Conservation (phyloP, 2,888 invertebrate genomes). For the Tricholauxania praeusta region DNA sequence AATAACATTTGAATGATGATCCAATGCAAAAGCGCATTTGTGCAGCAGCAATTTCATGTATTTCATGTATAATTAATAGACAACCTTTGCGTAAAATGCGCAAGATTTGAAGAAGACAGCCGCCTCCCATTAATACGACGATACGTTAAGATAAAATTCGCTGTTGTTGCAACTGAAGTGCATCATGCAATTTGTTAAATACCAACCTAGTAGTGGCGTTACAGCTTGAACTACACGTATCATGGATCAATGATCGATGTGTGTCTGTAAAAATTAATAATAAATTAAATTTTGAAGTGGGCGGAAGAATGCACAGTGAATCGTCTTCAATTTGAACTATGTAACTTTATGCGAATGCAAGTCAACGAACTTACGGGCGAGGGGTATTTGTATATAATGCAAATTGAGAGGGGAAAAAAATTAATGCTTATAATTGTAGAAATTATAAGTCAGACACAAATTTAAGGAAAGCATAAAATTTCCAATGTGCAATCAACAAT, state of each 20-base stretch:
- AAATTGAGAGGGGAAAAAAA: too few relatives aligned
- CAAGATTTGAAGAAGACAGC: neutral
- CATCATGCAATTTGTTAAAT: neutral
- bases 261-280: conserved; percentile 5
- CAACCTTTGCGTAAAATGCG: conserved; percentile 2
- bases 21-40: too few relatives aligned
- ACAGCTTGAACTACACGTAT: conserved; percentile 19
- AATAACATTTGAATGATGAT: too few relatives aligned
- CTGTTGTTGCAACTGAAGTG: conserved; percentile 10
- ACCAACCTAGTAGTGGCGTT: neutral
- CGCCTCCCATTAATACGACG: too few relatives aligned
- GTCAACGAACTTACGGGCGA: conserved; percentile 4
- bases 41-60: too few relatives aligned
- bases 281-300: conserved; percentile 28
- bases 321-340: conserved; percentile 12
- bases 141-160: too few relatives aligned
- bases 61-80: conserved; percentile 1
- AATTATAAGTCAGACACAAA: too few relatives aligned
- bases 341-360: neutral
- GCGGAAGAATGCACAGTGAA: conserved; percentile 14
- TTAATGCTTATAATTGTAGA: too few relatives aligned
- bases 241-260: conserved; percentile 14
- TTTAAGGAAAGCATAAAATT: too few relatives aligned
- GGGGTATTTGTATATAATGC: too few relatives aligned
- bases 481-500: too few relatives aligned